These are phyloP conservation scores for Embiotoca jacksoni DNA, from an alignment of 2,113 vertebrate species.

Conservation along the genomic window DNA sequence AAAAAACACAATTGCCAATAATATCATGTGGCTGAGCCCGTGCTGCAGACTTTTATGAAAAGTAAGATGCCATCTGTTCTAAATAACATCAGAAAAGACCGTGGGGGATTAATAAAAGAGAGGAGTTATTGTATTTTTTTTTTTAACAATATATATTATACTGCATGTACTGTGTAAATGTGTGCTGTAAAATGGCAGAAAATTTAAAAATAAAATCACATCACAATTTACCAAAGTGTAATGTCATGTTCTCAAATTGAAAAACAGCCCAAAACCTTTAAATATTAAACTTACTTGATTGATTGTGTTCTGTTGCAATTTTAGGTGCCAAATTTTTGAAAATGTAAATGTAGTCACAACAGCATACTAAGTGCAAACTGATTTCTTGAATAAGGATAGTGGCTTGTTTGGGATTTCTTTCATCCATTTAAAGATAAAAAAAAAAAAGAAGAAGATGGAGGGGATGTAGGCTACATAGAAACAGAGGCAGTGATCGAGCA, in stretches of 20 bases:
- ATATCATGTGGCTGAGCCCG: constrained; percentile 26
- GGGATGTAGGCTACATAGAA: not conserved
- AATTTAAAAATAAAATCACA: no score
- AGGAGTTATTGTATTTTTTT: not conserved
- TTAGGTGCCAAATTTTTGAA: no score
- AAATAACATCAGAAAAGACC: constrained; percentile 7
- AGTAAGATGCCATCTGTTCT: constrained; percentile 20
- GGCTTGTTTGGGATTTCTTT: not conserved
- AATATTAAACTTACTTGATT: no score
- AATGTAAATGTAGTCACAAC: no score
- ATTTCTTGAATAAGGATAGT: not conserved
- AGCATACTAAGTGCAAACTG: not conserved
- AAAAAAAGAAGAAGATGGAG: not conserved
- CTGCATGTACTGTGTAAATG: no score
- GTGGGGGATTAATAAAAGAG: not conserved
- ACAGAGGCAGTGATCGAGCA: not conserved
- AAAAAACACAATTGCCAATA: constrained; percentile 25
- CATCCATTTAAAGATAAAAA: not conserved
- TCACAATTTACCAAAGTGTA: no score
- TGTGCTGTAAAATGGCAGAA: no score
- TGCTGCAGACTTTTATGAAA: constrained; percentile 30
- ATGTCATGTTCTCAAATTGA: no score
- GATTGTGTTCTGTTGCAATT: no score
- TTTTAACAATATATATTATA: no score
- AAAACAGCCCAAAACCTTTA: no score